Base-by-base conservation (phyloP, 2,797 vertebrate species). In the Liasis olivaceus region DNA sequence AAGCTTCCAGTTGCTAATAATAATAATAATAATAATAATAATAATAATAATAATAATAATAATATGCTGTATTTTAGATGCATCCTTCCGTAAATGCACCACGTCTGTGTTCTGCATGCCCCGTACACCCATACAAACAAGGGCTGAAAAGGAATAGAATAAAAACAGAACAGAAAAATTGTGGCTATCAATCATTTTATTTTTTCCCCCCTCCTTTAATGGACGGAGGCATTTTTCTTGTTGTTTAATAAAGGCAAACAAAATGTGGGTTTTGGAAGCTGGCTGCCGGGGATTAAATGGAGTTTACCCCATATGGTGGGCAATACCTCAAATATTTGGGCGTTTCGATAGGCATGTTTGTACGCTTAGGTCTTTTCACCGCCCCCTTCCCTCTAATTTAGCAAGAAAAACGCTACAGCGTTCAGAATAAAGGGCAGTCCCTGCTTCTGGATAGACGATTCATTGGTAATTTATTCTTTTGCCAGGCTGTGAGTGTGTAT, bases 11-110 rank as follows among this genome's bases (percentile, higher is more conserved):
- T 60, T 4, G 7, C 3, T 14, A 47, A 88, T 13, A 24, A 62
- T 59, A 9, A 36, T 31, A 1, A 12, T 62, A 5, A 1, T 58
- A 56, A 5, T 69, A 5, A 2, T 58, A 56, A 5, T 69, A 5
- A 2, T 31, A 31, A 42, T 77, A 15, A 31, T 47, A 20, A 2
- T 51, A 51, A 51, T 51, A 51, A 51, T 51, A 5, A 2, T 58
- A 56, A 4, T 69, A 0, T 26, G 15, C 69, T 20, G 13, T 15
- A 9, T 12, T 47, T 20, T 47, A 51, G 69, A 51, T 11, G 13
- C 26, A 1, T 42, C 12, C 9, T n/a, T 0, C 0, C 2, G 1
- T 8, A 81, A 85, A 5, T 6, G 0, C 12, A n/a, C 51, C 14
- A 0, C 28, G 6, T 88, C 0, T 69, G 15, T 56, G 1, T 28